phyloP scores from a whole-genome alignment of 2,888 invertebrate genomes.

The Lasioglossum vierecki region DNA sequence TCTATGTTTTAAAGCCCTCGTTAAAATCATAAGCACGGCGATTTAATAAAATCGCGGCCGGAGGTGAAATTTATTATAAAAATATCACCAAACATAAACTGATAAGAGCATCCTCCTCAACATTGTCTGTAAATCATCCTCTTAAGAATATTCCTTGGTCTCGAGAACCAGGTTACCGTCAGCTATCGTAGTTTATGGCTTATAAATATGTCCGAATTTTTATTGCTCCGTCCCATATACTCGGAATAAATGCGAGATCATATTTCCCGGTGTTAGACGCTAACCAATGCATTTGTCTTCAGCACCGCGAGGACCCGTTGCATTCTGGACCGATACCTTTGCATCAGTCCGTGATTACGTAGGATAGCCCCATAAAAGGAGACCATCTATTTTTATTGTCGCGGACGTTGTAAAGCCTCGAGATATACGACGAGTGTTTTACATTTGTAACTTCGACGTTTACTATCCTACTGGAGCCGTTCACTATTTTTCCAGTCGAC shows the following conservation, averaged over 20 bases:
- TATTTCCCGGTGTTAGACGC: neutral
- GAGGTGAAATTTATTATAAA: neutral
- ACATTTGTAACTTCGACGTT: neutral
- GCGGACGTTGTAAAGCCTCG: neutral
- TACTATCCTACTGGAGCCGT: neutral
- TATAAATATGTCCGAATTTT: conserved; percentile 15
- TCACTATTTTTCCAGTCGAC: neutral
- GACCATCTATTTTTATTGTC: conserved; percentile 9
- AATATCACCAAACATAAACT: neutral
- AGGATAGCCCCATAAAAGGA: neutral
- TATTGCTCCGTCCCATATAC: neutral
- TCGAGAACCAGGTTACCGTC: neutral
- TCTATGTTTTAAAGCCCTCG: neutral
- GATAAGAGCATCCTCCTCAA: neutral
- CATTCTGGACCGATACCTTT: neutral
- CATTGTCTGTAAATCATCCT: neutral
- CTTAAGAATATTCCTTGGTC: neutral
- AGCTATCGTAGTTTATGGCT: neutral
- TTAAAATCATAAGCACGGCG: neutral
- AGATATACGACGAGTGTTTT: conserved; percentile 12
- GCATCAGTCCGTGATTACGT: conserved; percentile 8
- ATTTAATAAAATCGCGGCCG: neutral
- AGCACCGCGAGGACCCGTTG: neutral
- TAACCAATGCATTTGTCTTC: conserved; percentile 1
- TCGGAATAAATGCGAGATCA: neutral